A percentile compares a stretch with the other conserved stretches of the same genome.
Evolutionary conservation across 1,140 invertebrate species (phyloP).

Genomic region (Tenebrio molitor): DNA sequence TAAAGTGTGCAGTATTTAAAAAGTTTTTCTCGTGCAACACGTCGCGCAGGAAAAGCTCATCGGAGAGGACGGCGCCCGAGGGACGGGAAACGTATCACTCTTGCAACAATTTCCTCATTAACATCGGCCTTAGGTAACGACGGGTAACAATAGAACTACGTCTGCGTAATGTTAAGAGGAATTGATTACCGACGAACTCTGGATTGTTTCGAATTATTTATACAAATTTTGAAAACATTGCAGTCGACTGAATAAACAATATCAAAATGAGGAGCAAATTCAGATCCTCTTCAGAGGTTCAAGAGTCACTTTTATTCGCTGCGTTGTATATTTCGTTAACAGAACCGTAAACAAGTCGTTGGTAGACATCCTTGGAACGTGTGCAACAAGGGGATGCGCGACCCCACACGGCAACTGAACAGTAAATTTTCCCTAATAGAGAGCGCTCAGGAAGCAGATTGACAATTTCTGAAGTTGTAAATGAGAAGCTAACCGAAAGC

Average conservation of each 20-base stretch:
- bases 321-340: too few relatives aligned
- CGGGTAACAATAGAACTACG: conserved; percentile 31
- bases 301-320: too few relatives aligned
- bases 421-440: too few relatives aligned
- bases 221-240: background rate
- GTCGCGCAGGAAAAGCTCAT: conserved; percentile 6
- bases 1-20: conserved; percentile 38
- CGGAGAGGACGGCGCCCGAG: conserved; percentile 19
- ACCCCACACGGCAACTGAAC: too few relatives aligned
- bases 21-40: background rate
- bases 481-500: too few relatives aligned
- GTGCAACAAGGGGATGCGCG: too few relatives aligned
- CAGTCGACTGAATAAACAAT: background rate
- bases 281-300: too few relatives aligned
- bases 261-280: background rate
- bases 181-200: conserved; percentile 7
- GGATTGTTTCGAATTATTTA: background rate
- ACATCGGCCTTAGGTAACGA: conserved; percentile 35
- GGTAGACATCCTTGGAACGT: too few relatives aligned
- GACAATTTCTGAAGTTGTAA: too few relatives aligned
- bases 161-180: conserved; percentile 1
- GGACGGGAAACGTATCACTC: conserved; percentile 32
- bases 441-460: too few relatives aligned
- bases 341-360: too few relatives aligned
- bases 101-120: conserved; percentile 40